A percentile compares a stretch with the other conserved stretches of the same genome.
Conservation (phyloP, 92 coral and sea anemone genomes). For the Desmophyllum pertusum region DNA sequence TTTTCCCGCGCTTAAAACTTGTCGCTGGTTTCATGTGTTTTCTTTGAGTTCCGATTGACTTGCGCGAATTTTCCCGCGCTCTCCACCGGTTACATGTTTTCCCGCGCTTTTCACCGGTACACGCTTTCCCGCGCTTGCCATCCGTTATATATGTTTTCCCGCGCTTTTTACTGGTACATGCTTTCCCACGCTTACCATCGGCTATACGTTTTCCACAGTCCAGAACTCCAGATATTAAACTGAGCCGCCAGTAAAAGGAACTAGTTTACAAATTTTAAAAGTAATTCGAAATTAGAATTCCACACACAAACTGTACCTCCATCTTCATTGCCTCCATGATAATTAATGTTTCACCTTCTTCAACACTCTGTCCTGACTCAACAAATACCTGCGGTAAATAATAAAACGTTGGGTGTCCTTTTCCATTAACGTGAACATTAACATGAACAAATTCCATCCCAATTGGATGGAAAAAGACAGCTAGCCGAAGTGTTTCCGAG, state of each 20-base stretch:
- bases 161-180: not conserved
- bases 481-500: too few relatives aligned
- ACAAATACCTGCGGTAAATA: slow-evolving; percentile 75
- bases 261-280: not conserved
- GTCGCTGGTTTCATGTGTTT: not conserved
- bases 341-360: slow-evolving; percentile 87
- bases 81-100: not conserved
- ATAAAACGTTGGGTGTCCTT: too few relatives aligned
- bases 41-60: too few relatives aligned
- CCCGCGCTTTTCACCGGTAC: not conserved
- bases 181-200: not conserved
- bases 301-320: slow-evolving; percentile 72
- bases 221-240: too few relatives aligned
- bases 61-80: too few relatives aligned
- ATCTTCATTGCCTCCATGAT: slow-evolving; percentile 99
- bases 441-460: too few relatives aligned
- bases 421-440: too few relatives aligned
- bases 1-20: too few relatives aligned
- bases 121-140: too few relatives aligned
- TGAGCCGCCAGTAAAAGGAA: not conserved
- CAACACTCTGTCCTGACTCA: slow-evolving; percentile 82
- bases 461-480: too few relatives aligned
- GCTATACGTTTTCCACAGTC: too few relatives aligned
- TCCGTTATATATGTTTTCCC: too few relatives aligned
- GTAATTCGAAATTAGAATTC: not conserved